A percentile compares a stretch with the other conserved stretches of the same genome.
Evolutionary conservation across 2,888 invertebrate species (phyloP).

Genomic region (Punctoribates punctum): DNA sequence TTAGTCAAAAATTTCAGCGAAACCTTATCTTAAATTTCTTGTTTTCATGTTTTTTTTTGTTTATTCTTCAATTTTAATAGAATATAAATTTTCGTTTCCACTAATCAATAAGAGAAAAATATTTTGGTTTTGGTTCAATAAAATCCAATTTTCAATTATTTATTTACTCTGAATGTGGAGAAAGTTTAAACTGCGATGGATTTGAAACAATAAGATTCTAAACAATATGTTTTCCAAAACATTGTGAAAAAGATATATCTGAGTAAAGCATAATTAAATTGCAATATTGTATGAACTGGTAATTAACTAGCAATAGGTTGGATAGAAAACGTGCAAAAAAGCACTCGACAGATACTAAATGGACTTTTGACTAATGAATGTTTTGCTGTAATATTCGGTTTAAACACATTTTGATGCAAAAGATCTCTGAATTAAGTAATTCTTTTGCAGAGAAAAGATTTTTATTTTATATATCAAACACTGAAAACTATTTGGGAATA

Average conservation of each 20-base stretch:
- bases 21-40: too few species aligned
- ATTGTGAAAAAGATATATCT: background rate
- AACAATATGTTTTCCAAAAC: too few species aligned
- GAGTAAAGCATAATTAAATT: conserved; percentile 5
- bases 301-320: conserved; percentile 21
- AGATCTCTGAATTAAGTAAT: background rate
- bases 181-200: too few species aligned
- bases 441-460: background rate
- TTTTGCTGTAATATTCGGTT: background rate
- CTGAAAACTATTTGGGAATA: too few species aligned
- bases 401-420: conserved; percentile 1
- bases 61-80: too few species aligned
- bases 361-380: background rate
- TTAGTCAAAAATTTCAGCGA: background rate
- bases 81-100: too few species aligned
- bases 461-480: background rate
- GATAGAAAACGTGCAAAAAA: background rate
- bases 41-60: too few species aligned
- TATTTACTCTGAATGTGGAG: too few species aligned
- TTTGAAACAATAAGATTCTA: too few species aligned
- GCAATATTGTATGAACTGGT: conserved; percentile 22
- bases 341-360: background rate
- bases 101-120: too few species aligned
- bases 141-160: too few species aligned
- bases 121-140: too few species aligned